A percentile compares a stretch with the other conserved stretches of the same genome.
These are phyloP conservation scores for Propsilocerus akamusi DNA, from an alignment of 1,140 invertebrate species.

Conservation along the genomic window DNA sequence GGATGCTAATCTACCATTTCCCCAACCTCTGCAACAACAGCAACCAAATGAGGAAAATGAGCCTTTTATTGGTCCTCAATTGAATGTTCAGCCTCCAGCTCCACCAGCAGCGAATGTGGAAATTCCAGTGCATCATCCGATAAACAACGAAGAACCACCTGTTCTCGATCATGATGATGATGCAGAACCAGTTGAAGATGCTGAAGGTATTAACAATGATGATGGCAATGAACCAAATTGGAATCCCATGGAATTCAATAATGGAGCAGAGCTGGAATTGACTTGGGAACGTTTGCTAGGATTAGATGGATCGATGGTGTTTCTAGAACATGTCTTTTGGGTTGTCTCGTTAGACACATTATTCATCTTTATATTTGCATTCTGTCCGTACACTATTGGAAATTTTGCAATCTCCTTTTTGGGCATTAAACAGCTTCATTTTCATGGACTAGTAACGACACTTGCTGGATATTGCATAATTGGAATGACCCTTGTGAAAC, in stretches of 20 bases:
- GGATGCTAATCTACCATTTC: conserved; percentile 3
- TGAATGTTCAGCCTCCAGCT: neutral
- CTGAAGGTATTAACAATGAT: conserved; percentile 19
- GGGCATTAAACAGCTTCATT: conserved; percentile 58
- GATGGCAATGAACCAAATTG: conserved; percentile 82
- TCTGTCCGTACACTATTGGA: conserved; percentile 91
- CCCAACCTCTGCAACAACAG: neutral
- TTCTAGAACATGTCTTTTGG: conserved; percentile 98
- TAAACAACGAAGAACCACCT: conserved; percentile 15
- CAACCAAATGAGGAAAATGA: neutral
- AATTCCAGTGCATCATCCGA: conserved; percentile 12
- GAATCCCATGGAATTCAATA: conserved; percentile 97
- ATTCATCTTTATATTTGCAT: conserved; percentile 89
- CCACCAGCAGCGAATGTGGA: conserved; percentile 5
- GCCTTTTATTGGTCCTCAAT: neutral
- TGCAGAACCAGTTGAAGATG: conserved; percentile 19
- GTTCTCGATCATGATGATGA: conserved; percentile 6
- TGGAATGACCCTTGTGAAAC: conserved; percentile 59
- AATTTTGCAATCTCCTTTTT: conserved; percentile 59
- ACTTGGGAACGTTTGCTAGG: conserved; percentile 95
- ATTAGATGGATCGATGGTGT: conserved; percentile 89
- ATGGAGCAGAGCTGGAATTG: conserved; percentile 80
- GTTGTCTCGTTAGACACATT: conserved; percentile 92
- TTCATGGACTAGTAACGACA: conserved; percentile 84
- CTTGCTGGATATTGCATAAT: conserved; percentile 85